Evolutionary conservation across 2,797 vertebrate genomes (phyloP).

Genomic region (Diceros bicornis): DNA sequence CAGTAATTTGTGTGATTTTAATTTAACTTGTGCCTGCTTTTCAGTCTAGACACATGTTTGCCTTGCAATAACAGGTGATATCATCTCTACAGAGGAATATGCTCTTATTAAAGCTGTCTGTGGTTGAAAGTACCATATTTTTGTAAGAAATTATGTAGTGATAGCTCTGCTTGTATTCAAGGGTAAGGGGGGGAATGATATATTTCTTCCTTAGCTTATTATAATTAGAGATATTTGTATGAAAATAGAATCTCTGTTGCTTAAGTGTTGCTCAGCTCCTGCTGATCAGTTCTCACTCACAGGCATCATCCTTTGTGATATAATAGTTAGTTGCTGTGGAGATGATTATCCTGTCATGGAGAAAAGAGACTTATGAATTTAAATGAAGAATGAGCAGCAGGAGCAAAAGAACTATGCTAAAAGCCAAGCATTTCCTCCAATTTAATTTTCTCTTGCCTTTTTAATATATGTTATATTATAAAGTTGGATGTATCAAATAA

Average conservation of each 20-base stretch:
- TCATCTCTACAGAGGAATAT: neutral
- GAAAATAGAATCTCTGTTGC: slow-evolving; percentile 88
- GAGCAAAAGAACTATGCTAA: slow-evolving; percentile 68
- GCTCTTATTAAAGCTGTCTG: slow-evolving; percentile 51
- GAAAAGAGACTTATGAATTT: slow-evolving; percentile 88
- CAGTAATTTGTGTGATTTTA: slow-evolving; percentile 36
- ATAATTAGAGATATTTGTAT: slow-evolving; percentile 87
- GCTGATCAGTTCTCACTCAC: slow-evolving; percentile 87
- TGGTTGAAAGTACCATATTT: slow-evolving; percentile 30
- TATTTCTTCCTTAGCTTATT: slow-evolving; percentile 75
- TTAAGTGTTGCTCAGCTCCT: slow-evolving; percentile 85
- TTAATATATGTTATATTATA: slow-evolving; percentile 71
- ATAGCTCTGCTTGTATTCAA: slow-evolving; percentile 20
- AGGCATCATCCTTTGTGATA: slow-evolving; percentile 87
- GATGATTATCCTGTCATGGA: slow-evolving; percentile 87
- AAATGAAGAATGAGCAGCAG: slow-evolving; percentile 85
- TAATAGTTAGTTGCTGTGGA: slow-evolving; percentile 89
- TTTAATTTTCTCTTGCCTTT: slow-evolving; percentile 78
- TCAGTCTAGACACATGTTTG: slow-evolving; percentile 39
- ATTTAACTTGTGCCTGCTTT: slow-evolving; percentile 38
- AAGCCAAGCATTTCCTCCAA: slow-evolving; percentile 72
- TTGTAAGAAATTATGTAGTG: neutral
- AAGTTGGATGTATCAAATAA: slow-evolving; percentile 62
- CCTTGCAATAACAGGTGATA: slow-evolving; percentile 42
- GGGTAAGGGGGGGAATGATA: neutral